phyloP scores from a whole-genome alignment of 2,113 vertebrate genomes.

The Platichthys flesus region DNA sequence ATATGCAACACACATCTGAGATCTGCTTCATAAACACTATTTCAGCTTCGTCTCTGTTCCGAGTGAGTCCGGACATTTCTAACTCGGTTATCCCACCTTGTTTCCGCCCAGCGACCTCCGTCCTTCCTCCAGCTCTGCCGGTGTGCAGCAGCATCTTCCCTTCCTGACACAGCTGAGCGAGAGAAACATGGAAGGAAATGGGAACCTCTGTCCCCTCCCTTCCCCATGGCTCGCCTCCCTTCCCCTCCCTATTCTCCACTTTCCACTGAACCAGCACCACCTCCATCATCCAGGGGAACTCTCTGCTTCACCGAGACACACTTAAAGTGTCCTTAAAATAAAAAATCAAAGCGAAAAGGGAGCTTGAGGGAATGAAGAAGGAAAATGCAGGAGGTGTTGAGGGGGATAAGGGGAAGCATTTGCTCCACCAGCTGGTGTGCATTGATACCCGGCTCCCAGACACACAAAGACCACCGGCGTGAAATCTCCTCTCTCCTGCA shows the following conservation, averaged over 20 bases:
- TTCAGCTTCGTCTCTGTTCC: background rate
- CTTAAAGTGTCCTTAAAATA: background rate
- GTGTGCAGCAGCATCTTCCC: constrained; percentile 42
- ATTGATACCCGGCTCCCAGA: constrained; percentile 47
- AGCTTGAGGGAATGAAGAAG: background rate
- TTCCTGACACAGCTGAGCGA: constrained; percentile 58
- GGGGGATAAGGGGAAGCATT: constrained; percentile 52
- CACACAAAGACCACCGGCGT: constrained; percentile 66
- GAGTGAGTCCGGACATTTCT: background rate
- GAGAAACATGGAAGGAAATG: constrained; percentile 71
- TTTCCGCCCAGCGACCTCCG: constrained; percentile 29
- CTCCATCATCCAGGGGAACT: constrained; percentile 50
- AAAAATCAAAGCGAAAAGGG: background rate
- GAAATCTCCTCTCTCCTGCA: constrained; percentile 47
- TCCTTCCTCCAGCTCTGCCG: constrained; percentile 31
- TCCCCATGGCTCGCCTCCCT: constrained; percentile 51
- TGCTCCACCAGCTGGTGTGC: constrained; percentile 65
- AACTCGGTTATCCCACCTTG: constrained; percentile 21
- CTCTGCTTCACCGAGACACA: constrained; percentile 21
- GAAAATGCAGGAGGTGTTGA: background rate
- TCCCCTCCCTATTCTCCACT: constrained; percentile 65
- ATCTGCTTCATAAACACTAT: background rate
- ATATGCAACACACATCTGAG: background rate
- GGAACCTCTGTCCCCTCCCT: constrained; percentile 65
- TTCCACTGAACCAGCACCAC: constrained; percentile 53